phyloP scores from a whole-genome alignment of 2,113 vertebrate species.

The Ictalurus furcatus region DNA sequence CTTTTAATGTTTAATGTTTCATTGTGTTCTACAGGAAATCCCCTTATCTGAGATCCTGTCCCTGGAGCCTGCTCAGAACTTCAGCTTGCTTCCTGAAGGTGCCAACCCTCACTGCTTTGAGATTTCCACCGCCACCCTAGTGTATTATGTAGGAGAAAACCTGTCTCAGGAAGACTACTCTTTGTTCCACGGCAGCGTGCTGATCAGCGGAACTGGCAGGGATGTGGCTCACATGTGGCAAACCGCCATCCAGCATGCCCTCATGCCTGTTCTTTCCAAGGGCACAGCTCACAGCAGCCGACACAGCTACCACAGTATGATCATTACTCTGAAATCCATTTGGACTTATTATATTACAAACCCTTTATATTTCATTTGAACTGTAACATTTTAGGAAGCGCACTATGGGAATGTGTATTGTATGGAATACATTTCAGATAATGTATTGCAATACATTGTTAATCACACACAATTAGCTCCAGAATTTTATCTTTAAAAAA shows the following conservation, averaged over 20 bases:
- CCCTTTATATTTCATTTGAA: neutral
- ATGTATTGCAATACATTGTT: neutral
- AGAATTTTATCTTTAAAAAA: neutral
- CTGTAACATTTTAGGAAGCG: neutral
- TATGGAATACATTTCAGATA: neutral
- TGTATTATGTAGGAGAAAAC: slow-evolving; percentile 93
- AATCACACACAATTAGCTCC: slow-evolving; percentile 3
- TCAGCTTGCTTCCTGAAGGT: slow-evolving; percentile 80
- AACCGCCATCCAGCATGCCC: slow-evolving; percentile 91
- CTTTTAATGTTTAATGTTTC: neutral
- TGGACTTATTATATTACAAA: slow-evolving; percentile 7
- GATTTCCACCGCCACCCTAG: slow-evolving; percentile 85
- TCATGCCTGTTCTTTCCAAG: slow-evolving; percentile 93
- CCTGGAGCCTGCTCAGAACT: slow-evolving; percentile 86
- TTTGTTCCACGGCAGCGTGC: slow-evolving; percentile 69
- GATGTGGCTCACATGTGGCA: slow-evolving; percentile 96
- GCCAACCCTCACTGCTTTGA: slow-evolving; percentile 93
- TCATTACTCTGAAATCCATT: slow-evolving; percentile 30
- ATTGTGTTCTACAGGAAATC: slow-evolving; percentile 81
- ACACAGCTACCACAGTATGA: slow-evolving; percentile 84
- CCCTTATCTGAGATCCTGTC: slow-evolving; percentile 93
- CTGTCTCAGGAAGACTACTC: slow-evolving; percentile 70
- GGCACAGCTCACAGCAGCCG: slow-evolving; percentile 77
- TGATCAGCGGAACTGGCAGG: slow-evolving; percentile 82
- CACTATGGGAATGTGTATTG: neutral